Percentiles rank a stretch among this genome's conserved stretches.
Evolutionary conservation across 2,888 invertebrate genomes (phyloP).

Genomic region (Lacanobia wlatinum): DNA sequence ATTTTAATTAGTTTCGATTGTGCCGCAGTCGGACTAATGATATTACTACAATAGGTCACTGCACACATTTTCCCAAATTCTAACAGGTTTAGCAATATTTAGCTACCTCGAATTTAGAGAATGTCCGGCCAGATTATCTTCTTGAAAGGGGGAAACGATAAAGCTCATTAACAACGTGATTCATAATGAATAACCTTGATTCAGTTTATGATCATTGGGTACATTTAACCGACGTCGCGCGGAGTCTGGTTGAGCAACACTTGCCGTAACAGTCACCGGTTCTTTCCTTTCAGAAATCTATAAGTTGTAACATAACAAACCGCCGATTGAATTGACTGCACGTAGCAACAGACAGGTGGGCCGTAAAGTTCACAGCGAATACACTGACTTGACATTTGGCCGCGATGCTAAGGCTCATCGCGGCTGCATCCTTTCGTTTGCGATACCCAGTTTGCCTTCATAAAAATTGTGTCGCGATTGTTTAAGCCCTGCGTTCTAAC

Average conservation of each 20-base stretch:
- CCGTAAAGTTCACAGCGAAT: conserved; percentile 80
- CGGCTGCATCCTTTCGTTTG: conserved; percentile 85
- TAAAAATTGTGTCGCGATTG: conserved; percentile 80
- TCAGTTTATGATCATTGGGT: conserved; percentile 71
- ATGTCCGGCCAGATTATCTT: conserved; percentile 15
- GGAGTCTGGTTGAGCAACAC: conserved; percentile 72
- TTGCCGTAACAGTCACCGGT: conserved; percentile 73
- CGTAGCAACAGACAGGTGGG: conserved; percentile 62
- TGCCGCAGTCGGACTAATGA: conserved; percentile 66
- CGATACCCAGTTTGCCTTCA: conserved; percentile 84
- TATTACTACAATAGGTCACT: conserved; percentile 75
- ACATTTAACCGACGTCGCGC: conserved; percentile 68
- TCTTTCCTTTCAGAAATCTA: conserved; percentile 72
- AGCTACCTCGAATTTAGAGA: conserved; percentile 22
- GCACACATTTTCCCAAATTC: conserved; percentile 67
- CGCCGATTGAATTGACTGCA: conserved; percentile 51
- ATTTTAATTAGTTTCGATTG: conserved; percentile 82
- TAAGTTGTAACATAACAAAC: conserved; percentile 65
- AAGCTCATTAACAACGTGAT: conserved; percentile 73
- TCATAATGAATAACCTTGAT: conserved; percentile 78
- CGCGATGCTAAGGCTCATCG: conserved; percentile 73
- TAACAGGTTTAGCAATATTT: conserved; percentile 11
- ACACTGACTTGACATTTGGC: conserved; percentile 83
- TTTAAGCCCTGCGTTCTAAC: conserved; percentile 65
- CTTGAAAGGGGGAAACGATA: conserved; percentile 68